phyloP scores from a whole-genome alignment of 2,113 vertebrate species.

The Elgaria multicarinata region DNA sequence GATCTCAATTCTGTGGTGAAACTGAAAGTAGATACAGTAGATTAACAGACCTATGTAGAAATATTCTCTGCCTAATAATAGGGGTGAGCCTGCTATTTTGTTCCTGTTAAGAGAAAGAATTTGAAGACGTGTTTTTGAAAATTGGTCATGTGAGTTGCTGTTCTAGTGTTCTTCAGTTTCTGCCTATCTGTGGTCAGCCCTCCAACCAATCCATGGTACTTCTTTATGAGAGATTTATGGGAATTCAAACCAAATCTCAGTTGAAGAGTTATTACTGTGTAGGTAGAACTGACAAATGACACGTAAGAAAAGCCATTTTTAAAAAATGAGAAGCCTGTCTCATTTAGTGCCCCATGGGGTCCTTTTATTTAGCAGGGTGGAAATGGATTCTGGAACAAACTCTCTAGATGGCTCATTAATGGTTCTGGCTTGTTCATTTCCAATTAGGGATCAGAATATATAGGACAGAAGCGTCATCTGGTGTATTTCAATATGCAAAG shows the following conservation, averaged over 20 bases:
- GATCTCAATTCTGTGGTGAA: too few species aligned
- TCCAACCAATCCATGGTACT: background rate
- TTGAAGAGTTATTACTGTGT: accelerated
- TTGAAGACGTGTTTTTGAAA: too few species aligned
- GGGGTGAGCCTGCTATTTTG: too few species aligned
- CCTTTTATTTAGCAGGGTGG: background rate
- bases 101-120: too few species aligned
- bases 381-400: background rate
- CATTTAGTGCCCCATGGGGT: background rate
- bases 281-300: background rate
- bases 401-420: background rate
- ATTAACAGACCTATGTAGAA: too few species aligned
- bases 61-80: too few species aligned
- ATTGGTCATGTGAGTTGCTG: too few species aligned
- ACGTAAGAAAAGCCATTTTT: background rate
- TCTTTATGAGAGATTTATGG: background rate
- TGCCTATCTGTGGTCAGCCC: too few species aligned
- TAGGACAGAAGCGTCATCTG: accelerated
- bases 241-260: background rate
- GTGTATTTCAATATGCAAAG: background rate
- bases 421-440: accelerated
- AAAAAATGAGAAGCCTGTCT: background rate
- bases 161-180: too few species aligned
- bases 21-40: too few species aligned
- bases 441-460: background rate